Conservation (phyloP, 2,888 invertebrate species). For the Drosophila rellima region DNA sequence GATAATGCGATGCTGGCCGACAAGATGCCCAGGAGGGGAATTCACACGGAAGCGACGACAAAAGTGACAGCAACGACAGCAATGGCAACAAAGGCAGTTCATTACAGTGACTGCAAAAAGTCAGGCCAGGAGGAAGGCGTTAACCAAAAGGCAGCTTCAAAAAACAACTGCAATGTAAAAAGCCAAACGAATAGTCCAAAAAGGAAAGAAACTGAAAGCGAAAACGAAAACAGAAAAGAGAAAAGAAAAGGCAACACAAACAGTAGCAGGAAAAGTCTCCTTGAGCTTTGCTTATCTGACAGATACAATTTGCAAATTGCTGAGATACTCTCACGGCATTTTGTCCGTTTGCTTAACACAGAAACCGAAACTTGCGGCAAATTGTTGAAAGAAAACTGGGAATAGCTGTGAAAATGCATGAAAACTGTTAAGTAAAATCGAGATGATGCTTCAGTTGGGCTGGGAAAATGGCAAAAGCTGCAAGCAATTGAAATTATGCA, state of each 20-base stretch:
- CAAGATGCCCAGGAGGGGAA: constrained; percentile 48
- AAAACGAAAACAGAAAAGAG: constrained; percentile 21
- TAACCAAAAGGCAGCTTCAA: constrained; percentile 59
- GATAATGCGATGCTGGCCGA: constrained; percentile 70
- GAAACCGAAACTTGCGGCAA: constrained; percentile 44
- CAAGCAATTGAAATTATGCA: constrained; percentile 57
- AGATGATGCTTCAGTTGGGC: constrained; percentile 35
- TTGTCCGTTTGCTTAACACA: constrained; percentile 53
- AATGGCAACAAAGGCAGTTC: constrained; percentile 46
- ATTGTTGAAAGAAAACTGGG: constrained; percentile 36
- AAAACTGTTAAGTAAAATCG: constrained; percentile 52
- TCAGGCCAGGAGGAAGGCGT: constrained; percentile 63
- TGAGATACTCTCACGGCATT: constrained; percentile 74
- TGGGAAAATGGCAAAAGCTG: constrained; percentile 50
- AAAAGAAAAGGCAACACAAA: constrained; percentile 33
- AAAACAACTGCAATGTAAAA: constrained; percentile 17
- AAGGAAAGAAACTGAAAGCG: constrained; percentile 27
- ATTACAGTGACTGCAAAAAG: constrained; percentile 57
- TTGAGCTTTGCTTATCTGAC: constrained; percentile 52
- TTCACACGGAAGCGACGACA: constrained; percentile 70
- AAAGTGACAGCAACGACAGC: constrained; percentile 38
- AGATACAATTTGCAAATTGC: constrained; percentile 77
- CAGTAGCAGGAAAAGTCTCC: constrained; percentile 56
- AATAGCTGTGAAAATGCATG: constrained; percentile 37
- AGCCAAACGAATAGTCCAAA: background rate